Conservation (phyloP, 2,113 vertebrate species). For the Phaethornis superciliosus region DNA sequence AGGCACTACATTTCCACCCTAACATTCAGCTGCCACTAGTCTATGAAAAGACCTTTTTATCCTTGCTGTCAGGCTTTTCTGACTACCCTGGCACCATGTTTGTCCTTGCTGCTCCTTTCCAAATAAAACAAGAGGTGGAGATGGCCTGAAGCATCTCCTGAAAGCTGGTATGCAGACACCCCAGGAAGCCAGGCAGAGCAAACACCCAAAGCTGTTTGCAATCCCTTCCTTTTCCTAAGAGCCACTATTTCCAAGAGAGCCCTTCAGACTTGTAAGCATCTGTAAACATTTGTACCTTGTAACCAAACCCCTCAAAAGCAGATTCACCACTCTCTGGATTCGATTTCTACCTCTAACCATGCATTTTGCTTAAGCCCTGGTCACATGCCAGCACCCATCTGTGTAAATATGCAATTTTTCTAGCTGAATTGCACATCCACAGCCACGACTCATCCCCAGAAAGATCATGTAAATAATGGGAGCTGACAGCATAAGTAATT, state of each 20-base stretch:
- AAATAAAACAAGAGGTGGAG: background rate
- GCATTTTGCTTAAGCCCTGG: slow-evolving; percentile 29
- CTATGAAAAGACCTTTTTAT: too few relatives aligned
- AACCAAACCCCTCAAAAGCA: background rate
- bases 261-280: background rate
- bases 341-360: slow-evolving; percentile 20
- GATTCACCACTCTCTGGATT: background rate
- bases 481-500: slow-evolving; percentile 77
- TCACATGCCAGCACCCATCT: slow-evolving; percentile 72
- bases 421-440: slow-evolving; percentile 69
- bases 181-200: background rate
- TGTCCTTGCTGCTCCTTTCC: background rate
- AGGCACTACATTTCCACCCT: background rate
- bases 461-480: slow-evolving; percentile 77
- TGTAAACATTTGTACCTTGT: background rate
- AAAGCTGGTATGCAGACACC: background rate
- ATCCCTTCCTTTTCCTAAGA: background rate
- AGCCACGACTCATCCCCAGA: slow-evolving; percentile 57
- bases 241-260: background rate
- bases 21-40: background rate
- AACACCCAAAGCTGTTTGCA: background rate
- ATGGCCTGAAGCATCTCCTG: background rate
- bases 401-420: slow-evolving; percentile 71
- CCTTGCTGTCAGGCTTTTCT: background rate
- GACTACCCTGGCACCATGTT: background rate